Evolutionary conservation across 2,888 invertebrate species (phyloP).

Genomic region (Furcula furcula): DNA sequence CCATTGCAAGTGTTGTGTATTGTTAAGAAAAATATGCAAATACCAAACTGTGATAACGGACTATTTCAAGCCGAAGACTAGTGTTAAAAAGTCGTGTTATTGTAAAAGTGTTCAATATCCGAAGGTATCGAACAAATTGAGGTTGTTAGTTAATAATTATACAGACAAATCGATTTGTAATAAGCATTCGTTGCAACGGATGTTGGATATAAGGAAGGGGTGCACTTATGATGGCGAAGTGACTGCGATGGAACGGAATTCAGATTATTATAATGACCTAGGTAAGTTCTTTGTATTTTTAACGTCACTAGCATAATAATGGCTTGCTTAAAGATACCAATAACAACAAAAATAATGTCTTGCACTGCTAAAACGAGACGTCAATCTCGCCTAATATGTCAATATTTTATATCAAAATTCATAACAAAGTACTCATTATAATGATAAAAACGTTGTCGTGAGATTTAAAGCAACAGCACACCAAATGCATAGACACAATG

Average conservation of each 20-base stretch:
- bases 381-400: too few species aligned
- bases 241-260: neutral
- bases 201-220: conserved; percentile 18
- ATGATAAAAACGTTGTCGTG: too few species aligned
- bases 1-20: conserved; percentile 61
- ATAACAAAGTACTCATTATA: too few species aligned
- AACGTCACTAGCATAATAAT: too few species aligned
- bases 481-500: too few species aligned
- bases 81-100: conserved; percentile 32
- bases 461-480: too few species aligned
- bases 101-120: conserved; percentile 48
- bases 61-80: conserved; percentile 42
- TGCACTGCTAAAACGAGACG: too few species aligned
- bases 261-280: conserved; percentile 40
- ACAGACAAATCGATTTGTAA: conserved; percentile 34
- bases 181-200: conserved; percentile 32
- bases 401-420: too few species aligned
- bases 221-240: neutral
- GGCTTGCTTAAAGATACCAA: too few species aligned
- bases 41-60: conserved; percentile 56
- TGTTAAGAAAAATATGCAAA: conserved; percentile 49
- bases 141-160: conserved; percentile 45
- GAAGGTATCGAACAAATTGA: conserved; percentile 53
- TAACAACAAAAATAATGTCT: too few species aligned
- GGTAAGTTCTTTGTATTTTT: conserved; percentile 33